Base-by-base conservation (phyloP, 2,888 invertebrate genomes). In the Megastigmus dorsalis region DNA sequence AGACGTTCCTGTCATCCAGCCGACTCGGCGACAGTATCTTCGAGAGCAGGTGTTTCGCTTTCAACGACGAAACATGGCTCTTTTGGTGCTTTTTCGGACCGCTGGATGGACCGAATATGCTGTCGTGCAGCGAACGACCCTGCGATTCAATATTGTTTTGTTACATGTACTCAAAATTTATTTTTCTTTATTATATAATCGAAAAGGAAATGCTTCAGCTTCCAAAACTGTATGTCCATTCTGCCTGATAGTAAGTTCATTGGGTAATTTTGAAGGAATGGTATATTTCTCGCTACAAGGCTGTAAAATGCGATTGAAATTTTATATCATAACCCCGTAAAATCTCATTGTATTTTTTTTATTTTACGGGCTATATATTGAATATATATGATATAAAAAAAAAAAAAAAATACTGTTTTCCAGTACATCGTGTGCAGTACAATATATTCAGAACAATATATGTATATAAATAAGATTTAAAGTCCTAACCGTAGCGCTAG, bases 1-100 rank as follows among this genome's bases (percentile, higher is more conserved):
- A 88, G 0, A 81, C 82, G 23, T 84, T 86, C 67, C 82, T 82
- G n/a, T 82, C 84, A 36, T 83, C 82, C 33, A 75, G 70, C 26
- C 50, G 45, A 10, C 43, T 74, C 9, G 74, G 38, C 2, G 79
- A 65, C n/a, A 79, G 57, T 5, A 78, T 62, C 63, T 55, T 75
- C n/a, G 79, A 77, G 3, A 80, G 38, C 13, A 80, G 60, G 23
- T 78, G 77, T 36, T 79, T 79, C 0, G 77, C 33, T 26, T 74
- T 78, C 0, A 20, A 36, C 1, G 57, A 52, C 7, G 63, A 20
- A 3, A 13, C 18, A 0, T 50, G 60, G 2, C 63, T 43, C 6
- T 52, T 30, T 9, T n/a, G 23, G 3, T 36, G 38, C 26, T 65
- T 57, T 13, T 66, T 43, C 5, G 45, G 1, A 6, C n/a, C 18